Percentiles rank a stretch among this genome's conserved stretches.
phyloP scores from a whole-genome alignment of 2,113 vertebrate genomes.

The Drymodes brunneopygia region DNA sequence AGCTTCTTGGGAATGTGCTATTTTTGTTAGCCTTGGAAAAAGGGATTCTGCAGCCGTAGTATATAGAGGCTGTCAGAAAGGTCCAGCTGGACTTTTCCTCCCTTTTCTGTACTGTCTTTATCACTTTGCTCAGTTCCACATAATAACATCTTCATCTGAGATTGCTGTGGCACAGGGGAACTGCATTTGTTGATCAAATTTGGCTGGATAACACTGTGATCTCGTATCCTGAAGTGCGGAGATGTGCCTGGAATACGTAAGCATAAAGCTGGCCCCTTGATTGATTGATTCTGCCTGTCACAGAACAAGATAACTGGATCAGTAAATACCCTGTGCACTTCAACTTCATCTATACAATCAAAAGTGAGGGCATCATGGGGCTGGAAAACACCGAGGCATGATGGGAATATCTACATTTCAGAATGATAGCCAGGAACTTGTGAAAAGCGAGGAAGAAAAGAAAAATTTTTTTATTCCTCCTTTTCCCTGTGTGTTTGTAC shows the following conservation, averaged over 20 bases:
- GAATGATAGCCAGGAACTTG: slow-evolving; percentile 52
- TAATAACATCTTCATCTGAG: slow-evolving; percentile 98
- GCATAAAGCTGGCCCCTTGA: slow-evolving; percentile 79
- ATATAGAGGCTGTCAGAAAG: slow-evolving; percentile 73
- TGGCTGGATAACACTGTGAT: slow-evolving; percentile 88
- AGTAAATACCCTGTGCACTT: slow-evolving; percentile 88
- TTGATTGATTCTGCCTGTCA: slow-evolving; percentile 97
- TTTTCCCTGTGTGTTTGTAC: slow-evolving; percentile 58
- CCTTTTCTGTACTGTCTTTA: slow-evolving; percentile 79
- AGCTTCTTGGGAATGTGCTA: slow-evolving; percentile 11
- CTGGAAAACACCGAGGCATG: slow-evolving; percentile 72
- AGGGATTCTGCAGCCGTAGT: slow-evolving; percentile 57
- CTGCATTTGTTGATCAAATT: slow-evolving; percentile 98
- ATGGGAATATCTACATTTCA: slow-evolving; percentile 77
- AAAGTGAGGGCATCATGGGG: slow-evolving; percentile 78
- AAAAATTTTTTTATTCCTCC: neutral
- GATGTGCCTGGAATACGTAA: slow-evolving; percentile 87
- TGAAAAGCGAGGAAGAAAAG: slow-evolving; percentile 13
- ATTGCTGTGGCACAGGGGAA: slow-evolving; percentile 90
- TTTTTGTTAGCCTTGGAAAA: slow-evolving; percentile 56
- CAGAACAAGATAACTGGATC: slow-evolving; percentile 96
- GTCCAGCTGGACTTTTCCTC: slow-evolving; percentile 74
- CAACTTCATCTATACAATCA: slow-evolving; percentile 79
- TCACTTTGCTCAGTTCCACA: slow-evolving; percentile 91
- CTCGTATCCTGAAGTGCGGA: slow-evolving; percentile 84